Evolutionary conservation across 1,140 invertebrate species (phyloP), one percentile per base, ranked within the genome.

Genomic region (Pteromalus puparum): DNA sequence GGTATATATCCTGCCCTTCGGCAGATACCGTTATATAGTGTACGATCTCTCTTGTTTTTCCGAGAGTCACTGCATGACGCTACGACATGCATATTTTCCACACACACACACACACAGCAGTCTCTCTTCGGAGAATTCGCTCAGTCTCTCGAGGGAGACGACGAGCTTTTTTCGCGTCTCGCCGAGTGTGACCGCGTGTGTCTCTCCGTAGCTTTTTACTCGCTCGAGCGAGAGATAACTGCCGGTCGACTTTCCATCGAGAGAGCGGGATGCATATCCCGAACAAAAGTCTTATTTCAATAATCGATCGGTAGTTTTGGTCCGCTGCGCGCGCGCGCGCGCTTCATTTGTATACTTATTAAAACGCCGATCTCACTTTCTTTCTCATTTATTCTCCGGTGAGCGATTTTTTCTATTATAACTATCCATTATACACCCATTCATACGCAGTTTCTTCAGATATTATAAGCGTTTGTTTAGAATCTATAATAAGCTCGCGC

Each of bases 131-230:
- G 7, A 24, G 24, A 13, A 21, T 28, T 70, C 28, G 65, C 65
- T 26, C 18, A 4, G 4, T 67, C 67, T 70, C n/a, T 30, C n/a
- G 1, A 70, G n/a, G 0, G 12, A 10, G 21, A 10, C 68, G 24
- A 18, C 26, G 26, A 70, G 26, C 68, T 70, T 70, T 70, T 61
- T 70, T 70, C 68, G 68, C 28, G 68, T 70, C 68, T 26, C 28
- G 68, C 15, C 68, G 26, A 70, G 68, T 70, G 26, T n/a, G 4
- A n/a, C 28, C 68, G 12, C 3, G 68, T 70, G 26, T 24, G 4
- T 61, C 18, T 21, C 21, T 61, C 53, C 2, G 53, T 61, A 61
- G 53, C 53, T 61, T 61, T 61, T 61, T 61, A 61, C 18, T 61
- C 53, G 53, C 7, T n/a, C 6, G 53, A 61, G 46, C 12, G 46